Evolutionary conservation across 2,113 vertebrate species (phyloP).

Genomic region (Ia io): DNA sequence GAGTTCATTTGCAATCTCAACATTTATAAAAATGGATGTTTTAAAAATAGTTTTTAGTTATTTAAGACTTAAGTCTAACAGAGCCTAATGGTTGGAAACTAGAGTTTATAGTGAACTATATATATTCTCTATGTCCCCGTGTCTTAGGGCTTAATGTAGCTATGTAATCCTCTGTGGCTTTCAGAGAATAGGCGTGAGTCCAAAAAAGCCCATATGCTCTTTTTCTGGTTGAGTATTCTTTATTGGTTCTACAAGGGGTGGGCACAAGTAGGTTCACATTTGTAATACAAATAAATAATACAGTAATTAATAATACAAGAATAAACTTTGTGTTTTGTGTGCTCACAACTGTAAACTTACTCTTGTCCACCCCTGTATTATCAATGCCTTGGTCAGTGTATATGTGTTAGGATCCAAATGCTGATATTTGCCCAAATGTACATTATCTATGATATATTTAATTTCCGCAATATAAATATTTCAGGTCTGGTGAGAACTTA

Average conservation of each 20-base stretch:
- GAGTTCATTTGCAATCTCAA: conserved; percentile 47
- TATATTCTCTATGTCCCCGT: neutral
- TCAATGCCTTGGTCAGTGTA: neutral
- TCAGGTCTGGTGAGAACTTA: conserved; percentile 39
- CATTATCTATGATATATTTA: neutral
- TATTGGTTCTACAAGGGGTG: neutral
- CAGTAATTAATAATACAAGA: neutral
- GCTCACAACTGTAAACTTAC: neutral
- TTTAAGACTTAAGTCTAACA: conserved; percentile 53
- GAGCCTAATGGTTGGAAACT: conserved; percentile 34
- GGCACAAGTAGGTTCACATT: neutral
- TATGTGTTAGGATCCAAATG: neutral
- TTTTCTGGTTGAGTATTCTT: conserved; percentile 20
- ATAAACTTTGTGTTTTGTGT: neutral
- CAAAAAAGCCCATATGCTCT: neutral
- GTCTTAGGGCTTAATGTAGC: neutral
- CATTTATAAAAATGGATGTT: conserved; percentile 46
- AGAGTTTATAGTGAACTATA: conserved; percentile 40
- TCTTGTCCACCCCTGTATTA: neutral
- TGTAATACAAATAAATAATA: neutral
- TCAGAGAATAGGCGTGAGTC: neutral
- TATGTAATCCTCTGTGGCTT: neutral
- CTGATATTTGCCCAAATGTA: conserved; percentile 31
- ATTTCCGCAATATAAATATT: conserved; percentile 17
- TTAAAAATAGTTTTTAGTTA: conserved; percentile 61